phyloP scores from a whole-genome alignment of 2,888 invertebrate genomes.

The Hermodice carunculata region DNA sequence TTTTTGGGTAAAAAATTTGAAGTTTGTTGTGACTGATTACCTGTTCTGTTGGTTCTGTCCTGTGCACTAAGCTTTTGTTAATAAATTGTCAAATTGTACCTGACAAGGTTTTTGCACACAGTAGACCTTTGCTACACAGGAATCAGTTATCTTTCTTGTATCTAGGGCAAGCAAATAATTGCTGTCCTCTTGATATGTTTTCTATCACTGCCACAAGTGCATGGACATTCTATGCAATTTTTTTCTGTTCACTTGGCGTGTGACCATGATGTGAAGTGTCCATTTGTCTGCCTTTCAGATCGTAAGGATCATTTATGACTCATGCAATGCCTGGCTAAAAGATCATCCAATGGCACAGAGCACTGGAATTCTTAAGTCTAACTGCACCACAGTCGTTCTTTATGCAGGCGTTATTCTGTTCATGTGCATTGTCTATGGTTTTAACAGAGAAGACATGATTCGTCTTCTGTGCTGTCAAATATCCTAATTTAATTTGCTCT shows the following conservation, averaged over 20 bases:
- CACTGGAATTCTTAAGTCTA: constrained; percentile 1
- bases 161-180: constrained; percentile 17
- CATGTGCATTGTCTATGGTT: constrained; percentile 27
- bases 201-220: constrained; percentile 20
- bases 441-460: too few relatives aligned
- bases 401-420: constrained; percentile 18
- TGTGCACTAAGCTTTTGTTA: too few relatives aligned
- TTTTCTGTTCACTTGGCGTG: constrained; percentile 21
- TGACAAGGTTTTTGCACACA: too few relatives aligned
- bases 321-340: constrained; percentile 31
- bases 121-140: too few relatives aligned
- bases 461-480: too few relatives aligned
- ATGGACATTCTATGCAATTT: constrained; percentile 22
- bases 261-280: constrained; percentile 24
- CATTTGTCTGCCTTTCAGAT: background rate
- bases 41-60: too few relatives aligned
- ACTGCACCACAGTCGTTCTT: constrained; percentile 21
- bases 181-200: constrained; percentile 30
- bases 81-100: too few relatives aligned
- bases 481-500: too few relatives aligned
- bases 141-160: constrained; percentile 22
- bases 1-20: too few relatives aligned
- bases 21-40: too few relatives aligned
- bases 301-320: constrained; percentile 24
- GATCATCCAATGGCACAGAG: constrained; percentile 30